Evolutionary conservation across 2,113 vertebrate genomes (phyloP), one percentile per base, ranked within the genome.

Genomic region (Calypte anna): DNA sequence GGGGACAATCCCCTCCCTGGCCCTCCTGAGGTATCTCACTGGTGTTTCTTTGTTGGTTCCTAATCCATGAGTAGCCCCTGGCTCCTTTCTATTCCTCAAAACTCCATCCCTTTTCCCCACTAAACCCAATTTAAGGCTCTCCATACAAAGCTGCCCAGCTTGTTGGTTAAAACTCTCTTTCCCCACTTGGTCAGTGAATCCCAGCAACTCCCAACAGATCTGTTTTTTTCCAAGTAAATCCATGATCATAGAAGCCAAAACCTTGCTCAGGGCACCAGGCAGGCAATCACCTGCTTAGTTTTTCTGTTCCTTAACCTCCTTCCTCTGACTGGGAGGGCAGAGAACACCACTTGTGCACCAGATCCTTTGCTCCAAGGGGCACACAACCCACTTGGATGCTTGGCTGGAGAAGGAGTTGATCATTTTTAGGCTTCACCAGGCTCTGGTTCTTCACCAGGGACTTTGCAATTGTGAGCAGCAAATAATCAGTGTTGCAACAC

Each of bases 391-490:
- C 40, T 40, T 40, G 40, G 40, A 40, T 40, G 40, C 40, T 40
- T 40, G 40, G 40, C 40, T 46, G 44, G 44, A 46, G 44, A 17
- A 46, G 44, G 44, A 48, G 5, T 4, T 30, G 58, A 33, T 31
- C 0, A 14, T 25, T 44, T 90, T 25, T 68, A 55, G 43, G 19
- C 9, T 54, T 62, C 23, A 4, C 20, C 81, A 51, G 24, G 48
- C 58, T 73, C 33, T 55, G 40, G 40, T 40, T 40, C 40, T 40
- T 40, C 40, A 40, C 40, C 9, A 5, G 13, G 36, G 38, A 28
- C 4, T 1, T 40, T 2, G 0, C 0, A 1, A 83, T 8, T 0
- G 2, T 3, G 7, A 68, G 66, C 64, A 21, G 30, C 27, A 10
- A 30, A 51, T 0, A 7, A 13, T 3, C 3, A 14, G 23, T 55